Evolutionary conservation across 64 coral and sea anemone species (phyloP), one percentile per base, ranked within the genome.

Genomic region (Montipora foliosa): DNA sequence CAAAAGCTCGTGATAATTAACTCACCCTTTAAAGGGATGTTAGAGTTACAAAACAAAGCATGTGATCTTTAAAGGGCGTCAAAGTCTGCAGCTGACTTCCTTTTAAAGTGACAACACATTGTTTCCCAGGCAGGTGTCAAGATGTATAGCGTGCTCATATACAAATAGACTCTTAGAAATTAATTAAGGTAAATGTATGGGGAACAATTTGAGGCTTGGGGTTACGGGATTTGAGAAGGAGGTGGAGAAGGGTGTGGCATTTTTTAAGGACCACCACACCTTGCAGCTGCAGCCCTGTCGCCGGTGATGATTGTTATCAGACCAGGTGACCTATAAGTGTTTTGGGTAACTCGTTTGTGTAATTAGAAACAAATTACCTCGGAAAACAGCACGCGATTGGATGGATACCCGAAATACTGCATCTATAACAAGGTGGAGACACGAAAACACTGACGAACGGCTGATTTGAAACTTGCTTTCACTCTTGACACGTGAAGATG

Each of bases 251-350:
- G 80, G 53, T 62, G 24, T 8, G 80, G 53, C 20, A 55, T 44
- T 14, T 64, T 17, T 12, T 1, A 64, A 14, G 5, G 17, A 64
- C 55, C 50, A 10, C 10, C 21, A 44, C 21, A n/a, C 37, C 6
- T 22, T 19, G 80, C 80, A 82, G 80, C 80, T 82, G 80, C 13
- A 82, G 24, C 4, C 4, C 13, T 82, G 21, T 66, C 44, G 25
- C 64, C 58, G 13, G 13, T 44, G 10, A 15, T 66, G 52, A 82
- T 64, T 64, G 58, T 66, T 44, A 5, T 16, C 15, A 2, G 45
- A 64, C 82, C 82, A 86, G 82, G 82, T 86, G 82, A 86, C 22
- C 25, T 67, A 15, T 12, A 21, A 70, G 8, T 71, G 82, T 86
- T 86, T 86, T 71, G 45, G 45, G 59, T 67, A 19, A 48, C 49